phyloP scores from a whole-genome alignment of 2,113 vertebrate genomes.

The Tetrax tetrax region DNA sequence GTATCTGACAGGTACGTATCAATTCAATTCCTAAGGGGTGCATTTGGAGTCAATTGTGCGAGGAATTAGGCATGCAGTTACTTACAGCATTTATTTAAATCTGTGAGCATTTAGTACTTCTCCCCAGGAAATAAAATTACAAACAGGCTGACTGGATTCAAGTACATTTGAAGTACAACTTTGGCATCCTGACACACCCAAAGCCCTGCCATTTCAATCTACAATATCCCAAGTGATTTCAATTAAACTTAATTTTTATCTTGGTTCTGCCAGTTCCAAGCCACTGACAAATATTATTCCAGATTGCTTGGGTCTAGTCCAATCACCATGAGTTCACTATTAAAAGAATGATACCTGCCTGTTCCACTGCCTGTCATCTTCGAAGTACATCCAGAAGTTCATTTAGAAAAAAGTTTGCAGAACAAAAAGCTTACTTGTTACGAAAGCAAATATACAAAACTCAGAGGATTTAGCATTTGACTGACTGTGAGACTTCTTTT shows the following conservation, averaged over 20 bases:
- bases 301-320: not conserved
- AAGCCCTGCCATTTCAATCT: not conserved
- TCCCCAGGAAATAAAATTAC: not conserved
- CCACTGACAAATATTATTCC: not conserved
- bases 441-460: not conserved
- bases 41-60: constrained; percentile 19
- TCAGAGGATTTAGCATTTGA: not conserved
- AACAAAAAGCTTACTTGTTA: not conserved
- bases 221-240: not conserved
- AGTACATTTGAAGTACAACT: not conserved
- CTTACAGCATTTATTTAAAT: constrained; percentile 42
- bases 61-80: constrained; percentile 22
- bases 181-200: not conserved
- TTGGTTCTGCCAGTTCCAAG: not conserved
- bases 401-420: not conserved
- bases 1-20: constrained; percentile 18
- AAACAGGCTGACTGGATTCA: not conserved
- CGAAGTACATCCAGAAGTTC: not conserved
- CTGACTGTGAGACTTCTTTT: not conserved
- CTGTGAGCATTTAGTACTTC: not conserved
- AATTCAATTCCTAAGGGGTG: constrained; percentile 5
- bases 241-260: not conserved
- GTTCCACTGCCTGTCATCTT: not conserved
- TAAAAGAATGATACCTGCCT: not conserved
- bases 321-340: not conserved